Percentiles rank a stretch among this genome's conserved stretches.
Evolutionary conservation across 2,113 vertebrate genomes (phyloP).

Genomic region (Ariopsis seemanni): DNA sequence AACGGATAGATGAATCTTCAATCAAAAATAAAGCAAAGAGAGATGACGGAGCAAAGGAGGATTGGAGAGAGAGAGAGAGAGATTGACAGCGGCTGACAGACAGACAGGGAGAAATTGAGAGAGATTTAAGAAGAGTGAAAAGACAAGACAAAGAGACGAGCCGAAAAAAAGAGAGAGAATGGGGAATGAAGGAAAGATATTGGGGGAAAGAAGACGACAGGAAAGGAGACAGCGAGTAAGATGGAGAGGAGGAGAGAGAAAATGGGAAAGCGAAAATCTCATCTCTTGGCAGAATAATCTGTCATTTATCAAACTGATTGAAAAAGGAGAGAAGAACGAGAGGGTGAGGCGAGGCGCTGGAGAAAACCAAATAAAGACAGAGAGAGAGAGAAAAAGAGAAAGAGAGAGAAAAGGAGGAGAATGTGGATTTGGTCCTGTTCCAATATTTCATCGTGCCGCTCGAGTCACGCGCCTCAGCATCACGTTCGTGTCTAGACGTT

Average conservation of each 20-base stretch:
- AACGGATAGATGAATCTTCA: slow-evolving; percentile 62
- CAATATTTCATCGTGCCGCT: slow-evolving; percentile 38
- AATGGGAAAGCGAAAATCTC: slow-evolving; percentile 65
- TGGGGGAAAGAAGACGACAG: slow-evolving; percentile 35
- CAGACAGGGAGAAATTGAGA: slow-evolving; percentile 39
- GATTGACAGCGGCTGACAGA: slow-evolving; percentile 24
- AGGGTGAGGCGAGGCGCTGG: slow-evolving; percentile 26
- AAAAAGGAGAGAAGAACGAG: slow-evolving; percentile 56
- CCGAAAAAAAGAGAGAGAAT: not conserved
- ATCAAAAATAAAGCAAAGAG: slow-evolving; percentile 51
- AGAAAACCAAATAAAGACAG: slow-evolving; percentile 33
- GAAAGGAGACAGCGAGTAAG: slow-evolving; percentile 25
- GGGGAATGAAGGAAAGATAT: slow-evolving; percentile 47
- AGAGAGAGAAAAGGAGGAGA: slow-evolving; percentile 31
- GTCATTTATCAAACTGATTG: slow-evolving; percentile 75
- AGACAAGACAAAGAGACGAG: slow-evolving; percentile 31
- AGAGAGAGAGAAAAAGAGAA: slow-evolving; percentile 39
- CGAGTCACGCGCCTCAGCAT: not conserved
- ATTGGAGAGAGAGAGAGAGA: slow-evolving; percentile 24
- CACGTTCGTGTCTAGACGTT: slow-evolving; percentile 63
- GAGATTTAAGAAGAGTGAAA: slow-evolving; percentile 45
- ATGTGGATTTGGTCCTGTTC: slow-evolving; percentile 58
- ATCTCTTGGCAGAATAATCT: slow-evolving; percentile 73
- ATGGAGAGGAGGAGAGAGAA: slow-evolving; percentile 30
- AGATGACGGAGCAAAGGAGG: slow-evolving; percentile 4